Percentiles rank a stretch among this genome's conserved stretches.
These are phyloP conservation scores for Ectropis crepuscularia DNA, from an alignment of 2,888 invertebrate species.

Conservation along the genomic window DNA sequence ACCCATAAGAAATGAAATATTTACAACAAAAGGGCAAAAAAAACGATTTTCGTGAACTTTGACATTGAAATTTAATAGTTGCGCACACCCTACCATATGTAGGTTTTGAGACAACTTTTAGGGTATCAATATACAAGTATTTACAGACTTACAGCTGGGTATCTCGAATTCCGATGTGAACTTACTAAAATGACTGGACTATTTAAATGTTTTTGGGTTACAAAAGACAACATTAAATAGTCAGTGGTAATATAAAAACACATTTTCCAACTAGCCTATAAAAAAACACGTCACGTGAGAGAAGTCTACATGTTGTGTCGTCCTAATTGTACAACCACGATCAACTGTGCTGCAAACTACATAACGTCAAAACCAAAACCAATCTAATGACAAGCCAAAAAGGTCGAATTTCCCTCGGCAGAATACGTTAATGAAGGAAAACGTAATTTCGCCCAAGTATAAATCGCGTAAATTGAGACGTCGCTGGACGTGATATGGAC, in stretches of 20 bases:
- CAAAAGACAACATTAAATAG: neutral
- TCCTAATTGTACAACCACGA: conserved; percentile 41
- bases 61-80: too few relatives aligned
- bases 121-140: too few relatives aligned
- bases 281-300: conserved; percentile 48
- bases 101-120: too few relatives aligned
- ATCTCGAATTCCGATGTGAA: too few relatives aligned
- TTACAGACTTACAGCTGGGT: too few relatives aligned
- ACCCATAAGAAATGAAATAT: too few relatives aligned
- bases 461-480: conserved; percentile 53
- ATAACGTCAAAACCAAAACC: conserved; percentile 6
- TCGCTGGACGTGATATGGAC: conserved; percentile 39
- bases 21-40: too few relatives aligned
- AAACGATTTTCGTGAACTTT: too few relatives aligned
- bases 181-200: too few relatives aligned
- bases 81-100: too few relatives aligned
- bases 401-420: conserved; percentile 33
- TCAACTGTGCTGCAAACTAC: conserved; percentile 10
- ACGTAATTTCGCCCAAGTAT: conserved; percentile 42
- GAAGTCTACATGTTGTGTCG: conserved; percentile 32
- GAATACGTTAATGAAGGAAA: conserved; percentile 28
- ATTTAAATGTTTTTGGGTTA: too few relatives aligned
- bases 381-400: neutral
- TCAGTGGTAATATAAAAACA: conserved; percentile 9
- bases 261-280: conserved; percentile 29